Percentiles rank a stretch among this genome's conserved stretches.
Conservation (phyloP, 2,113 vertebrate species). For the Etia nguti region DNA sequence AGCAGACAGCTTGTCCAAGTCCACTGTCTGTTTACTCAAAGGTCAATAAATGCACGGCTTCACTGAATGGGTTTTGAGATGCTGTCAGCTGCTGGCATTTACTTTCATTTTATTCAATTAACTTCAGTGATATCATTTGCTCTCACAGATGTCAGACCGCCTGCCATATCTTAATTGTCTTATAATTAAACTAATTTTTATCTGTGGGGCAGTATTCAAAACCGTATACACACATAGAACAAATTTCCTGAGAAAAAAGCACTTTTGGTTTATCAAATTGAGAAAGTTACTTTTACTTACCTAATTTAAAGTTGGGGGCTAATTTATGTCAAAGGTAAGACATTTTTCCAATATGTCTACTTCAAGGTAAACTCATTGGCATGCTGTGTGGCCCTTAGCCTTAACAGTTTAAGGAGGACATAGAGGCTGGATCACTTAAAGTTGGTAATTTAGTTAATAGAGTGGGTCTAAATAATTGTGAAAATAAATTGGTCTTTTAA, state of each 20-base stretch:
- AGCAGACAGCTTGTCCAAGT: not conserved
- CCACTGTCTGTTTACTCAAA: not conserved
- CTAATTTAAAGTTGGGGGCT: not conserved
- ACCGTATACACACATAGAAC: not conserved
- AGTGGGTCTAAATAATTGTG: constrained; percentile 50
- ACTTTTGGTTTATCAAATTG: not conserved
- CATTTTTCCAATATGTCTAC: not conserved
- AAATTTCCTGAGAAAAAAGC: not conserved
- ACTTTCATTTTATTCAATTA: not conserved
- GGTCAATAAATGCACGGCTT: not conserved
- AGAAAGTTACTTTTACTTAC: not conserved
- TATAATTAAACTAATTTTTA: not conserved
- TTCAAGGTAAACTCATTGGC: constrained; percentile 2
- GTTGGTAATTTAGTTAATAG: constrained; percentile 51
- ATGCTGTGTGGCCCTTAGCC: not conserved
- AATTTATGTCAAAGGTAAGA: not conserved
- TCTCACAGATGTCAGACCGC: not conserved
- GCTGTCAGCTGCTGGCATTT: constrained; percentile 11
- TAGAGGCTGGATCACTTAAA: constrained; percentile 26
- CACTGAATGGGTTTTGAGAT: not conserved
- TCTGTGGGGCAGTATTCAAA: not conserved
- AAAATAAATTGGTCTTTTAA: constrained; percentile 62
- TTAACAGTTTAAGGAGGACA: not conserved
- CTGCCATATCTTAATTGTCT: not conserved
- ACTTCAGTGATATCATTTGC: not conserved